phyloP scores from a whole-genome alignment of 2,797 vertebrate genomes.

The Sebastiscus tertius region DNA sequence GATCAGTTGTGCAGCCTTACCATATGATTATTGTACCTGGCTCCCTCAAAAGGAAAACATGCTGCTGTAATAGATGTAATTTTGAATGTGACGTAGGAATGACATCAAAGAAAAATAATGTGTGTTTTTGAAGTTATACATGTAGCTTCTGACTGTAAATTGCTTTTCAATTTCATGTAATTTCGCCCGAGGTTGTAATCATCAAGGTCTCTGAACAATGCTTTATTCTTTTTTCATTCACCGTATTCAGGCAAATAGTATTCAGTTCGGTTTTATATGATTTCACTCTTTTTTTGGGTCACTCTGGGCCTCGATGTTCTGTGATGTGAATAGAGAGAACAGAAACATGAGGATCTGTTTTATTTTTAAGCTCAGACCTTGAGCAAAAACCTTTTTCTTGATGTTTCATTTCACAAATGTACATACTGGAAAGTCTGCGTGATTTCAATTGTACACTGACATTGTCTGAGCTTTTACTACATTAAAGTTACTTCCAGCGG shows the following conservation, averaged over 20 bases:
- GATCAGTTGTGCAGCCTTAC: too few relatives aligned
- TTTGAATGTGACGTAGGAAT: background rate
- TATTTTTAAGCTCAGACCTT: background rate
- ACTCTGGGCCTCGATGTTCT: background rate
- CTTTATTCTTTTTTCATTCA: background rate
- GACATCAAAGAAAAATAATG: background rate
- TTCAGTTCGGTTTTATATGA: background rate
- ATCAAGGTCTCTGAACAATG: background rate
- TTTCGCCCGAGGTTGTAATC: background rate
- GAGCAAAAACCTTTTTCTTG: background rate
- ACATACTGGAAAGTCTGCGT: too few relatives aligned
- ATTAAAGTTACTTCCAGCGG: background rate
- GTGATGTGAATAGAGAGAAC: background rate
- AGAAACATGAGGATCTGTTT: background rate
- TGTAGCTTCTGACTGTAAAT: background rate
- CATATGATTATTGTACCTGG: background rate
- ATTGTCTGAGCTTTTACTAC: background rate
- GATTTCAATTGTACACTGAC: background rate
- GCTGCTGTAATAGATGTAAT: background rate
- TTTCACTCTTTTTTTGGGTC: background rate
- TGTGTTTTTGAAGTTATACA: background rate
- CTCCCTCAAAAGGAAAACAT: background rate
- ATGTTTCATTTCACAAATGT: background rate
- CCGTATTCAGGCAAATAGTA: background rate
- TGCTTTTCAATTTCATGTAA: background rate